Conservation (phyloP, 2,888 invertebrate species). For the Thysanoteuthis rhombus region DNA sequence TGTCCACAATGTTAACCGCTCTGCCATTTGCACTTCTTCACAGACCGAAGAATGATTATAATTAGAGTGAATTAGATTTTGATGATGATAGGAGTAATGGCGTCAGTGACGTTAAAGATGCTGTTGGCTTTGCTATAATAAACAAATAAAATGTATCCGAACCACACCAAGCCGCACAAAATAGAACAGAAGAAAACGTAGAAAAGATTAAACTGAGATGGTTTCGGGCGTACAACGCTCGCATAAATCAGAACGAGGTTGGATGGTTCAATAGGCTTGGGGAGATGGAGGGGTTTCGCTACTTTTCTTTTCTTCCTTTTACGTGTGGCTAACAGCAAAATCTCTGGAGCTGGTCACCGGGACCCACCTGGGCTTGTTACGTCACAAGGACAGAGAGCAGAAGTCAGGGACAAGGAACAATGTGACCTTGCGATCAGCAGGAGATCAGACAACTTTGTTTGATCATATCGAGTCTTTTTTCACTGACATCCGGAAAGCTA, state of each 20-base stretch:
- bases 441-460: not conserved
- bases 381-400: not conserved
- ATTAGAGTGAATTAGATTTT: not conserved
- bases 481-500: not conserved
- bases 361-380: constrained; percentile 12
- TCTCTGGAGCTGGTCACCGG: not conserved
- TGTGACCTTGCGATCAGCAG: not conserved
- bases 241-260: not conserved
- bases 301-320: not conserved
- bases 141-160: not conserved
- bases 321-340: not conserved
- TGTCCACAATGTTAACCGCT: too few relatives aligned
- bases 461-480: not conserved
- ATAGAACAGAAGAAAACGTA: not conserved
- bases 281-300: not conserved
- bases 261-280: not conserved
- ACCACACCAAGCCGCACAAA: not conserved
- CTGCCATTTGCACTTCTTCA: too few relatives aligned
- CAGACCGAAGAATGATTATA: not conserved
- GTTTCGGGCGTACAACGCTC: not conserved
- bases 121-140: not conserved
- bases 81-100: not conserved
- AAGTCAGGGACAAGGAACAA: not conserved
- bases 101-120: not conserved
- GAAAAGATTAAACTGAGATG: not conserved